Conservation (phyloP, 2,797 vertebrate genomes). For the Limnodromus scolopaceus region DNA sequence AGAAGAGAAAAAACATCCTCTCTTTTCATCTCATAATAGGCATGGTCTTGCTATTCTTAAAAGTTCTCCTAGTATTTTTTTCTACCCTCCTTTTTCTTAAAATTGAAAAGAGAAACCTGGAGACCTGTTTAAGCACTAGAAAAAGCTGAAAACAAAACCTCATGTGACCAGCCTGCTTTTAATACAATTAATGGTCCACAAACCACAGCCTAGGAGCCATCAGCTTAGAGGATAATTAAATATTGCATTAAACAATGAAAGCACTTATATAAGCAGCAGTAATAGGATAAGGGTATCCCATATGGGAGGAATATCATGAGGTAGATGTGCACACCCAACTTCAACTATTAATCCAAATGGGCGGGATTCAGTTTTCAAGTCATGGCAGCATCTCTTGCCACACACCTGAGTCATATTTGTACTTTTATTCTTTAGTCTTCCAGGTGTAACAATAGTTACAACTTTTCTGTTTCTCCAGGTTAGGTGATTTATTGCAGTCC, state of each 20-base stretch:
- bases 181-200: background rate
- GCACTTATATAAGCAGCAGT: background rate
- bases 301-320: fast-evolving
- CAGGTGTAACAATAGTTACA: fast-evolving
- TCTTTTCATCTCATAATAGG: background rate
- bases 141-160: background rate
- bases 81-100: background rate
- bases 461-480: background rate
- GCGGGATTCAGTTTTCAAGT: background rate
- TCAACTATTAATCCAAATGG: fast-evolving
- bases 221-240: background rate
- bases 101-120: background rate
- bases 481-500: background rate
- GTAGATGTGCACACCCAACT: background rate
- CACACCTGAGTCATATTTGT: background rate
- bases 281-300: background rate
- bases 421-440: background rate
- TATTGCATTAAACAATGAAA: background rate
- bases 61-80: background rate
- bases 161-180: background rate
- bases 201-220: background rate
- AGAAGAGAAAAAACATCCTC: background rate
- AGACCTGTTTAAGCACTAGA: background rate
- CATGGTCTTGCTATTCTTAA: background rate
- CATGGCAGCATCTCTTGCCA: background rate